Evolutionary conservation across 2,797 vertebrate species (phyloP).

Genomic region (Manis pentadactyla): DNA sequence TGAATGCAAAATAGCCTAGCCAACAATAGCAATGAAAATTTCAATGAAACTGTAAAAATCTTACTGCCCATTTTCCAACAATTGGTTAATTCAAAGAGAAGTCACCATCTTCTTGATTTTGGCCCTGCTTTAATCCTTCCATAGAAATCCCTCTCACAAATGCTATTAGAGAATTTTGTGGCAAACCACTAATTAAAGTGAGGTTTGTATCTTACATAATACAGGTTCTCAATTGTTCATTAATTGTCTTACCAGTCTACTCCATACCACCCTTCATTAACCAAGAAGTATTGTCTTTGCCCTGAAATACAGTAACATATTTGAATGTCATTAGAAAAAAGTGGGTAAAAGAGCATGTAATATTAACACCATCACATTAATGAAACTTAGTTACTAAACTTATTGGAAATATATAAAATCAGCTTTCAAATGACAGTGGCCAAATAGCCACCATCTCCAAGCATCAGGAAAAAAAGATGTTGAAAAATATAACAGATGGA

Average conservation of each 20-base stretch:
- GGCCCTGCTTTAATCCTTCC: neutral
- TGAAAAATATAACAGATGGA: neutral
- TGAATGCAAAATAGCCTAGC: neutral
- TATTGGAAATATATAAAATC: neutral
- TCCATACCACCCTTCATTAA: neutral
- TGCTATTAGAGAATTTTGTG: neutral
- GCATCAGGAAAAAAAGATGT: neutral
- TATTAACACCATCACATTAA: neutral
- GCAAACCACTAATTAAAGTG: neutral
- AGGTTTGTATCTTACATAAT: neutral
- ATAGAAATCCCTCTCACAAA: neutral
- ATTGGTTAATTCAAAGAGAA: neutral
- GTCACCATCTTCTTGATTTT: neutral
- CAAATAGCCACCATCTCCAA: neutral
- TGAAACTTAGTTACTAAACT: constrained; percentile 7
- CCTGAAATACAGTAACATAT: neutral
- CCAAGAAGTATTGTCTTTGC: neutral
- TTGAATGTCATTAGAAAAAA: constrained; percentile 36
- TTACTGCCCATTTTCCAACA: constrained; percentile 27
- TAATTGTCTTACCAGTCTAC: neutral
- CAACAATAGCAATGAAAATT: neutral
- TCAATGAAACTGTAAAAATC: neutral
- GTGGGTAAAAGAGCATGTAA: neutral
- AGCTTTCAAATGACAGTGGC: neutral
- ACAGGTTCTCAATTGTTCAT: neutral